phyloP scores from a whole-genome alignment of 1,140 invertebrate genomes.

The Drosophila ambigua region DNA sequence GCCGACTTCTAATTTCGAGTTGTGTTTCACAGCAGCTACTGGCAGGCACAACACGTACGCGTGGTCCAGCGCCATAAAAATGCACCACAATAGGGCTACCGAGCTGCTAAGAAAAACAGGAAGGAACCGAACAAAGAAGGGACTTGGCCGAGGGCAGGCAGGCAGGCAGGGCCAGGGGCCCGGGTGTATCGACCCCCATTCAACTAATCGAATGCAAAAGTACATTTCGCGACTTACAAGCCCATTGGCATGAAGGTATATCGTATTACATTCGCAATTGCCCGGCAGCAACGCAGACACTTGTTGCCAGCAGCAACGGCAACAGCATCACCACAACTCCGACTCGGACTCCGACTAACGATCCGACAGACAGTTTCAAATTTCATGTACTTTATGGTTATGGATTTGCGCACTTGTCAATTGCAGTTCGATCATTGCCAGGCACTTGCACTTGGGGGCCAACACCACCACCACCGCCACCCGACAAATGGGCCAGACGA shows the following conservation, averaged over 20 bases:
- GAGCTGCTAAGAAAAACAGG: conserved; percentile 60
- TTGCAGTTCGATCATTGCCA: conserved; percentile 62
- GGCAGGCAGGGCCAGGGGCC: conserved; percentile 9
- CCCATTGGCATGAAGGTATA: conserved; percentile 26
- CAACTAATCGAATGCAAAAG: conserved; percentile 33
- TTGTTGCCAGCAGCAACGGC: conserved; percentile 47
- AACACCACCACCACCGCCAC: neutral
- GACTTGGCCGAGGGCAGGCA: neutral
- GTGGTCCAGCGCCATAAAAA: conserved; percentile 65
- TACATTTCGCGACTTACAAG: conserved; percentile 40
- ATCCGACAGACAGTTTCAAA: conserved; percentile 49
- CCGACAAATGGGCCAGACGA: conserved; percentile 52
- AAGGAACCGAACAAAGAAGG: conserved; percentile 50
- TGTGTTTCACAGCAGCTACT: conserved; percentile 64
- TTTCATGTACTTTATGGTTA: conserved; percentile 73
- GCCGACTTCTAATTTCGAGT: conserved; percentile 69
- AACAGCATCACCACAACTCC: conserved; percentile 1
- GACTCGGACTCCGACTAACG: conserved; percentile 13
- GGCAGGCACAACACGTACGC: conserved; percentile 61
- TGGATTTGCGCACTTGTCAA: conserved; percentile 79
- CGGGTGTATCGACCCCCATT: conserved; percentile 71
- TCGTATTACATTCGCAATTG: conserved; percentile 54
- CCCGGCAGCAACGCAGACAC: conserved; percentile 37
- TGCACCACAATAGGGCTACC: conserved; percentile 62
- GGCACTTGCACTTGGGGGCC: conserved; percentile 32